phyloP scores from a whole-genome alignment of 2,888 invertebrate species.

The Archips xylosteana region DNA sequence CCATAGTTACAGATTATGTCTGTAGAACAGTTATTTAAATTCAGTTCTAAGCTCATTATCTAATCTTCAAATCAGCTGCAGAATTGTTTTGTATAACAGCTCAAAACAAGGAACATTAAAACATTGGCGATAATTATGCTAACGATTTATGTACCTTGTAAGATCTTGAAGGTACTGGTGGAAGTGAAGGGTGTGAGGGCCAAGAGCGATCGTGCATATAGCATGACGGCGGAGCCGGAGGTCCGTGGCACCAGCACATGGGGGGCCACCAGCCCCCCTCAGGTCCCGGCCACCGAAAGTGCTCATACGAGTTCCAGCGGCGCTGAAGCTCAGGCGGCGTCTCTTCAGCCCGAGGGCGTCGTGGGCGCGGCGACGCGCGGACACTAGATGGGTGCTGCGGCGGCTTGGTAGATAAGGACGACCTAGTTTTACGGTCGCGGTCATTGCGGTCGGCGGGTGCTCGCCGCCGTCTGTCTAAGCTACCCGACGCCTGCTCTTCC shows the following conservation, averaged over 20 bases:
- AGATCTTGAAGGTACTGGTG: constrained; percentile 65
- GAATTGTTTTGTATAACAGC: constrained; percentile 7
- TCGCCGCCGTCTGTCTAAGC: constrained; percentile 85
- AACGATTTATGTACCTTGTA: constrained; percentile 73
- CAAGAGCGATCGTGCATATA: constrained; percentile 80
- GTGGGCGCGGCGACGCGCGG: constrained; percentile 74
- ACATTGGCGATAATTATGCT: constrained; percentile 1
- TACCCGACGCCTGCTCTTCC: constrained; percentile 75
- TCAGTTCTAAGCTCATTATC: constrained; percentile 30
- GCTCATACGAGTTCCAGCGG: constrained; percentile 85
- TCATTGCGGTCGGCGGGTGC: constrained; percentile 82
- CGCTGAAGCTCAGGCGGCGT: constrained; percentile 77
- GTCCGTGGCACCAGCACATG: constrained; percentile 80
- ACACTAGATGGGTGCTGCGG: constrained; percentile 77
- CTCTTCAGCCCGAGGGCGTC: constrained; percentile 71
- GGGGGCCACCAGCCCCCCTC: constrained; percentile 82
- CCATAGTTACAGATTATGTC: no score
- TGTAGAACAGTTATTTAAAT: neutral
- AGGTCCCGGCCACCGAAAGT: constrained; percentile 80
- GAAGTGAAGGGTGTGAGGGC: constrained; percentile 80
- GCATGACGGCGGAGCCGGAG: constrained; percentile 77
- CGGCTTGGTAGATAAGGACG: constrained; percentile 84
- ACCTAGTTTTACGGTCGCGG: constrained; percentile 88
- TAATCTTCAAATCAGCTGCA: constrained; percentile 15
- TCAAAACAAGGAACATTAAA: neutral